Conservation (phyloP, 2,797 vertebrate genomes). For the Lithobates sylvaticus region DNA sequence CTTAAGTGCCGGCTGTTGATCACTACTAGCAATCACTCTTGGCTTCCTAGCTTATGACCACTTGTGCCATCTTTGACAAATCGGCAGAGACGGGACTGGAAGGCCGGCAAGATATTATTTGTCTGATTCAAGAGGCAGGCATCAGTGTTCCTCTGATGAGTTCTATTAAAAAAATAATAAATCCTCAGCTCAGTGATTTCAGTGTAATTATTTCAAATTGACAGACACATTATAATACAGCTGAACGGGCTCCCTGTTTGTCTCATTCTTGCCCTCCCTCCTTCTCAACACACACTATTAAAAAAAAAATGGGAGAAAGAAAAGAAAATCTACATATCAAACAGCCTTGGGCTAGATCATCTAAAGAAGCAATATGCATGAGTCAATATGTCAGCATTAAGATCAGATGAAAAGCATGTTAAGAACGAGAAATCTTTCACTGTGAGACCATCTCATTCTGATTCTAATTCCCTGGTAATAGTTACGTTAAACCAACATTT, state of each 20-base stretch:
- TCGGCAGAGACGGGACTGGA: constrained; percentile 54
- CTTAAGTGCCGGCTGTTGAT: constrained; percentile 55
- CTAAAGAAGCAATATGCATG: constrained; percentile 57
- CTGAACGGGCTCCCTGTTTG: constrained; percentile 53
- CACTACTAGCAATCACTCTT: constrained; percentile 59
- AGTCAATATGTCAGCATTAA: constrained; percentile 57
- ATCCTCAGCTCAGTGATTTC: constrained; percentile 63
- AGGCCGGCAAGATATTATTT: constrained; percentile 58
- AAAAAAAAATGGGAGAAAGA: constrained; percentile 44
- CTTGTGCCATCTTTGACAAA: constrained; percentile 58
- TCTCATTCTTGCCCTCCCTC: constrained; percentile 33
- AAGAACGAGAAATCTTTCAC: constrained; percentile 30
- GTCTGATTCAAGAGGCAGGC: constrained; percentile 63
- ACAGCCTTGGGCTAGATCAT: constrained; percentile 57
- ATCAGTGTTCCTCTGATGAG: constrained; percentile 59
- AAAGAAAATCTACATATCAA: constrained; percentile 60
- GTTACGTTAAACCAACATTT: constrained; percentile 37
- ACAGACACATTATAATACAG: constrained; percentile 63
- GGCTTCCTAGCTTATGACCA: constrained; percentile 50
- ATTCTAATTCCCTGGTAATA: constrained; percentile 40
- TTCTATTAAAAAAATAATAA: constrained; percentile 64
- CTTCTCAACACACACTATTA: constrained; percentile 22
- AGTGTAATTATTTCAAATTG: constrained; percentile 63
- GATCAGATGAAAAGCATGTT: constrained; percentile 59
- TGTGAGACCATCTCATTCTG: constrained; percentile 24